Evolutionary conservation across 2,797 vertebrate genomes (phyloP).

Genomic region (Pseudocheirus occidentalis): DNA sequence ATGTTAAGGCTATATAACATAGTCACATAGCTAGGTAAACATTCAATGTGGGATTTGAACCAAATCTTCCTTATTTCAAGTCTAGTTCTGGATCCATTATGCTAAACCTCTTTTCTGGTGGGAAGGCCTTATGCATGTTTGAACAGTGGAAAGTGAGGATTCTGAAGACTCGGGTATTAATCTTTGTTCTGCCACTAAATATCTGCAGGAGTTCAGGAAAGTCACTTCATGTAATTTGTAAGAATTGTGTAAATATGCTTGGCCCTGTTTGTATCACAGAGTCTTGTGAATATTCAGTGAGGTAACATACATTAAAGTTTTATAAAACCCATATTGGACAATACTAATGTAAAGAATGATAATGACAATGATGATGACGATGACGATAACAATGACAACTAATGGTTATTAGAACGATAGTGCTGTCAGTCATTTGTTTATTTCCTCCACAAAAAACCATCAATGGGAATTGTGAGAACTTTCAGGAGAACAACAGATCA

Average conservation of each 20-base stretch:
- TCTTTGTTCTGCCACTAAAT: not conserved
- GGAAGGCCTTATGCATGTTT: not conserved
- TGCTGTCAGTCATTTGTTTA: not conserved
- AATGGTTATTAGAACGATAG: not conserved
- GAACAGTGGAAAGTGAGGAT: not conserved
- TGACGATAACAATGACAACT: not conserved
- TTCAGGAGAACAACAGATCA: not conserved
- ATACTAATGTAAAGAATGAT: not conserved
- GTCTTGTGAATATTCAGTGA: not conserved
- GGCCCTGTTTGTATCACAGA: not conserved
- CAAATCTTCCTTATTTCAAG: not conserved
- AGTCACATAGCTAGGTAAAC: not conserved
- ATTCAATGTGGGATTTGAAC: not conserved
- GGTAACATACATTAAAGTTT: not conserved
- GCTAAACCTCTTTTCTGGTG: not conserved
- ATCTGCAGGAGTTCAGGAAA: not conserved
- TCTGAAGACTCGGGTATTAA: not conserved
- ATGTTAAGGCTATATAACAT: not conserved
- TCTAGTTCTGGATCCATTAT: not conserved
- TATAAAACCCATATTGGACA: not conserved
- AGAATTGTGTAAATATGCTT: not conserved
- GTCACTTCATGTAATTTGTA: not conserved
- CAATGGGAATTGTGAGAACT: not conserved
- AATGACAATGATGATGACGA: not conserved
- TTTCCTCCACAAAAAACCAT: not conserved